Evolutionary conservation across 2,113 vertebrate species (phyloP).

Genomic region (Cephalopholis sonnerati): DNA sequence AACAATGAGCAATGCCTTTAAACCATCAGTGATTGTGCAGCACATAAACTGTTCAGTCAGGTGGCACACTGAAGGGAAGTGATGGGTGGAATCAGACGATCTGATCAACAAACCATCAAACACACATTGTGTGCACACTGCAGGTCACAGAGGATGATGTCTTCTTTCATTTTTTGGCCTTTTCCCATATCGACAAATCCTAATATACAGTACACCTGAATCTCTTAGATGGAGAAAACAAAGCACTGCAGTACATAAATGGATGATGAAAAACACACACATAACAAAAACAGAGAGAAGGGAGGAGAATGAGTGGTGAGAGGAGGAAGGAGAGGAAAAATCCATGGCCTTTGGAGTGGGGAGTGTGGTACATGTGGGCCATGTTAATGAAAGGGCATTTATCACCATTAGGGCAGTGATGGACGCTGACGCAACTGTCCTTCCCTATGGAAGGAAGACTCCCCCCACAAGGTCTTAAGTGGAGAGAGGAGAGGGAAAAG

Average conservation of each 20-base stretch:
- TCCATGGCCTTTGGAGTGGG: slow-evolving; percentile 3
- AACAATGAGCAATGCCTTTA: not conserved
- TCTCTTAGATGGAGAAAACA: not conserved
- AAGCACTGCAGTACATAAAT: slow-evolving; percentile 22
- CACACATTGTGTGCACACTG: not conserved
- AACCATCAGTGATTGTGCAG: not conserved
- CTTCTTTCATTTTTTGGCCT: not conserved
- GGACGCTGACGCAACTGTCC: slow-evolving; percentile 52
- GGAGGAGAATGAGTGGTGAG: not conserved
- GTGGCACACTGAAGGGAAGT: slow-evolving; percentile 7
- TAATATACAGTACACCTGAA: slow-evolving; percentile 8
- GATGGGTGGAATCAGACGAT: slow-evolving; percentile 14
- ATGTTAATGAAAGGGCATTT: slow-evolving; percentile 67
- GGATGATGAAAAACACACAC: not conserved
- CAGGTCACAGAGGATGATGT: not conserved
- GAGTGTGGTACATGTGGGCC: slow-evolving; percentile 28
- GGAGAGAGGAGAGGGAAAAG: not conserved
- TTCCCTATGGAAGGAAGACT: slow-evolving; percentile 43
- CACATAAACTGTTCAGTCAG: not conserved
- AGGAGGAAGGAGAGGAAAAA: not conserved
- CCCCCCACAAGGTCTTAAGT: slow-evolving; percentile 1
- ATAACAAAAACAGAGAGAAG: not conserved
- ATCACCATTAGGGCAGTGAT: slow-evolving; percentile 70
- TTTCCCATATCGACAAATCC: not conserved
- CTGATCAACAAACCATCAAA: slow-evolving; percentile 3